A percentile compares a stretch with the other conserved stretches of the same genome.
These are phyloP conservation scores for Diceros bicornis DNA, from an alignment of 2,797 vertebrate species.

Conservation along the genomic window DNA sequence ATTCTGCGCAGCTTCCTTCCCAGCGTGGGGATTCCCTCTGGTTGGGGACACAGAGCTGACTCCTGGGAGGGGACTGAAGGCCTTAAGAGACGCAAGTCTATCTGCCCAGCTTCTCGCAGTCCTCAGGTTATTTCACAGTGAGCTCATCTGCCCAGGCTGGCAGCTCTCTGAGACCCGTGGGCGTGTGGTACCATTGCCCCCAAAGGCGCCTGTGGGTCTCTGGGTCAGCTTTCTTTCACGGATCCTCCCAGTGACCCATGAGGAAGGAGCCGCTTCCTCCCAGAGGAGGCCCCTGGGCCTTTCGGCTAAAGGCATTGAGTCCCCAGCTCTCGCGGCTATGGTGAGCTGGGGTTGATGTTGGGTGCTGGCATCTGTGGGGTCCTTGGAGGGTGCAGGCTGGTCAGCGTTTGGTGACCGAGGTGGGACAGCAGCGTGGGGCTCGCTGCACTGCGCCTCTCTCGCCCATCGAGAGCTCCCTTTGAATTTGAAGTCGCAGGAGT, in stretches of 20 bases:
- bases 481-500: not conserved
- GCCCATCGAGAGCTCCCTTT: fast-evolving
- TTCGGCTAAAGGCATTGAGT: not conserved
- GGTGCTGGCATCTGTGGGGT: not conserved
- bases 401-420: not conserved
- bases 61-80: not conserved
- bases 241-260: fast-evolving
- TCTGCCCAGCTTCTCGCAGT: no score
- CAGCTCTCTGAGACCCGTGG: not conserved
- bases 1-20: not conserved
- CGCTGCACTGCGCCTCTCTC: fast-evolving
- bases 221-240: not conserved
- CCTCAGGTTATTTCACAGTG: fast-evolving
- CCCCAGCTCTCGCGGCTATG: fast-evolving
- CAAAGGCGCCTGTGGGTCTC: fast-evolving
- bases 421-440: not conserved
- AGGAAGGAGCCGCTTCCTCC: not conserved
- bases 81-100: fast-evolving
- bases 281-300: not conserved
- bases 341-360: not conserved
- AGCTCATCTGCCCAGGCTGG: not conserved
- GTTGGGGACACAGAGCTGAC: not conserved
- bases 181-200: fast-evolving
- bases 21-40: not conserved
- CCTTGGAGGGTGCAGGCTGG: not conserved